Evolutionary conservation across 2,113 vertebrate species (phyloP), one percentile per base, ranked within the genome.

Genomic region (Gobio gobio): DNA sequence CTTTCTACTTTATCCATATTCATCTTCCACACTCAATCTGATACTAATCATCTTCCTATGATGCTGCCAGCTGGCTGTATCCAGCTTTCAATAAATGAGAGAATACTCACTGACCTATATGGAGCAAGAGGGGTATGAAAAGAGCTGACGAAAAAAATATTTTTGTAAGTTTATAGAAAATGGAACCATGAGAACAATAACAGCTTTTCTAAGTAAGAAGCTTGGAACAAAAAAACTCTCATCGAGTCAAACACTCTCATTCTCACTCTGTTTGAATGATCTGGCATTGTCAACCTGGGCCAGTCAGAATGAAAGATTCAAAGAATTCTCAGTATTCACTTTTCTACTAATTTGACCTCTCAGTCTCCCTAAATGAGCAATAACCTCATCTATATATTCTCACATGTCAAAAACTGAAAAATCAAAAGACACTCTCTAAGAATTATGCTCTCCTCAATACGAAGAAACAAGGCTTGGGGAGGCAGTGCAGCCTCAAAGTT

Each of bases 291-390:
- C 87, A 89, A 91, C 88, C 87, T 91, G 88, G 10, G 14, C 36
- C 6, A 94, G 90, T 94, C 93, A 94, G 89, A 92, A 47, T 64
- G 92, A 95, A 77, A 78, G 87, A 91, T 93, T 94, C 91, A 29
- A 87, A 94, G 92, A 92, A 91, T 83, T 61, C 79, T 85, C 72
- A 90, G 66, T 86, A 87, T 87, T 91, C 88, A 85, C 24, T 36
- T 29, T 90, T 85, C 76, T 85, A 72, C 73, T 85, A 58, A 81
- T 86, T 51, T 86, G 73, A 85, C 63, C 85, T 85, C 7, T 77
- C 87, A 85, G 91, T 79, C 78, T 93, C 89, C 82, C 77, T 87
- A 93, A 86, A 89, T 93, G 92, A 94, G 90, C 92, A 90, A 89
- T 88, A 54, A 45, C 5, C 10, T 88, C 93, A 88, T 87, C 78